Evolutionary conservation across 2,113 vertebrate genomes (phyloP), one percentile per base, ranked within the genome.

Genomic region (Stegastes partitus): DNA sequence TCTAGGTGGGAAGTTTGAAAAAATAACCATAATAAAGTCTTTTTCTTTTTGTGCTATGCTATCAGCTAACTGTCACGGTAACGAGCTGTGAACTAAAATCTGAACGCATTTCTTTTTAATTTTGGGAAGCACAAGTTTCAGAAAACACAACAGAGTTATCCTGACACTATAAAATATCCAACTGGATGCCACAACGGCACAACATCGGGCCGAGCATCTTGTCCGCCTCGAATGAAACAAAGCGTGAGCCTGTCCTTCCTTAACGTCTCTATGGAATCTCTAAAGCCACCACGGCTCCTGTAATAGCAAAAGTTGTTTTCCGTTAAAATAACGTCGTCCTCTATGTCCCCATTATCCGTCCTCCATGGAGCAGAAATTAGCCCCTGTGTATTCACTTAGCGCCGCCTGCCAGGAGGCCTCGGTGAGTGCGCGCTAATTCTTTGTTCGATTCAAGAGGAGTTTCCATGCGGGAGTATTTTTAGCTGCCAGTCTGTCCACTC

Each of bases 361-460:
- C 73, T 84, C 73, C 59, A 22, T 50, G 58, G 84, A 86, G 73
- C 55, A 86, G 68, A 86, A 79, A 81, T 74, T 44, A 77, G 65
- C 44, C 53, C 74, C 75, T 83, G 79, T 79, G 84, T 86, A 90
- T 90, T 86, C 85, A 79, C 79, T 89, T 83, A 67, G 54, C 78
- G 73, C 63, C 31, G 56, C 34, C 65, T 82, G 86, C 86, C 81
- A 88, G 75, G 28, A 67, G 71, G 65, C 58, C 56, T 44, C n/a
- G 18, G 57, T n/a, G 25, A 55, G 44, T 70, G 56, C 6, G 62
- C 39, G n/a, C 19, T 74, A 85, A 66, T 86, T 87, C 77, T 63
- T 87, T 89, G 87, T 90, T 89, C 73, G 68, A 87, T 87, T 85
- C 44, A 63, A 63, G 70, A 74, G 76, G 73, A 81, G 65, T 92